Evolutionary conservation across 2,797 vertebrate genomes (phyloP), one percentile per base, ranked within the genome.

Genomic region (Micropoecilia bifurca): DNA sequence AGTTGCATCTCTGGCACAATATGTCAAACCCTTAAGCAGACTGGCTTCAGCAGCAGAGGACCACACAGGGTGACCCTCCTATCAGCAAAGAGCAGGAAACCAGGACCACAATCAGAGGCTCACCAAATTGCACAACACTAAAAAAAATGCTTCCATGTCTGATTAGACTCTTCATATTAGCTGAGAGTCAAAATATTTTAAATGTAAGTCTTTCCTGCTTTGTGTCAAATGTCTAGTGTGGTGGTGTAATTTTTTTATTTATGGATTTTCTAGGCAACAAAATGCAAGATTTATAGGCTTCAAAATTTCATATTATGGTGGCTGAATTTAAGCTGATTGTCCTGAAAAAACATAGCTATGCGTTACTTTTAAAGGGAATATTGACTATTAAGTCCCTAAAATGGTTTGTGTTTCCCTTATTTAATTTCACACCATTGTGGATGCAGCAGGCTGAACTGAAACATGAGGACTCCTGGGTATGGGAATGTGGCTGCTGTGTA

Each of bases 391-490:
- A 8, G 59, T 59, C 71, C 80, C 46, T 41, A 39, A 71, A 30
- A 46, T 78, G 41, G 86, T 91, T 89, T 77, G 46, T 33, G 79
- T 82, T 85, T 48, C 46, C 59, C 71, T 78, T 83, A 73, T 87
- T 88, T 81, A 43, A 78, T 87, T 83, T 82, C 36, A 76, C 80
- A 74, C 75, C 74, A 78, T 69, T 76, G 76, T 78, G 39, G 79
- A 83, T 16, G 61, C 80, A 78, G 36, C 77, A 82, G 82, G 78
- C 74, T 80, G 80, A 85, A 83, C 48, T 88, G 84, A 87, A 91
- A 91, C 83, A 80, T 71, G 80, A 83, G 74, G 22, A 78, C 41
- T 80, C 48, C 68, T 16, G 80, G 85, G 85, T 71, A 74, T 63
- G 30, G 20, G 68, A 39, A 45, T 73, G 55, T 80, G 75, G 18